Conservation (phyloP, 2,888 invertebrate genomes). For the Sarcophaga variegata region DNA sequence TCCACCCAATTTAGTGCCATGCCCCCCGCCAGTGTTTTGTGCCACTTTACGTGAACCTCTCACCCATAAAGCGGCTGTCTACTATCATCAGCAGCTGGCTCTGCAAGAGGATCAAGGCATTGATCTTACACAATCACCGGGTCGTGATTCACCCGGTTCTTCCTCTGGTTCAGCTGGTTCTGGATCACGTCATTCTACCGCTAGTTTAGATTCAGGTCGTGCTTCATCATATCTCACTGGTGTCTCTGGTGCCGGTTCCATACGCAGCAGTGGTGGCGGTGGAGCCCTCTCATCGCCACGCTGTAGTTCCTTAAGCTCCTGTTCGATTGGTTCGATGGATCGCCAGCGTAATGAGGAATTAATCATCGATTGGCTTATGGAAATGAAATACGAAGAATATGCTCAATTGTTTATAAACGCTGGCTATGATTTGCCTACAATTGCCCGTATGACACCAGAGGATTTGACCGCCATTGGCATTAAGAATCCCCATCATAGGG, state of each 20-base stretch:
- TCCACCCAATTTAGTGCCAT: conserved; percentile 77
- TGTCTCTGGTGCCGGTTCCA: conserved; percentile 79
- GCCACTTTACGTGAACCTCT: conserved; percentile 85
- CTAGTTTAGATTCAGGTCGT: conserved; percentile 93
- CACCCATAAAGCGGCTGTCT: conserved; percentile 89
- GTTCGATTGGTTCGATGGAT: conserved; percentile 90
- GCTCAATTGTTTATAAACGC: conserved; percentile 95
- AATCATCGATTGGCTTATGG: conserved; percentile 96
- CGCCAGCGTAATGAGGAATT: conserved; percentile 93
- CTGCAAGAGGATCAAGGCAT: conserved; percentile 94
- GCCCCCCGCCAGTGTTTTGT: conserved; percentile 87
- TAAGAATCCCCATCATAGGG: conserved; percentile 98
- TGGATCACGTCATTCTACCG: conserved; percentile 94
- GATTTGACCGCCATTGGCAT: conserved; percentile 94
- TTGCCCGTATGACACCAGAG: conserved; percentile 99
- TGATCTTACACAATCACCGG: conserved; percentile 95
- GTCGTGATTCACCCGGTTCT: conserved; percentile 95
- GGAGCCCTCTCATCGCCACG: conserved; percentile 85
- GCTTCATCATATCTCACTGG: conserved; percentile 89
- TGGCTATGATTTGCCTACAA: conserved; percentile 98
- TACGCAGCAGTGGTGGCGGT: conserved; percentile 76
- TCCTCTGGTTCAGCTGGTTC: conserved; percentile 94
- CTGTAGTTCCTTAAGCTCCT: conserved; percentile 88
- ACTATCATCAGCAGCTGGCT: conserved; percentile 91
- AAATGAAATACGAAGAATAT: conserved; percentile 97